Conservation (phyloP, 2,113 vertebrate species). For the Trachemys scripta region DNA sequence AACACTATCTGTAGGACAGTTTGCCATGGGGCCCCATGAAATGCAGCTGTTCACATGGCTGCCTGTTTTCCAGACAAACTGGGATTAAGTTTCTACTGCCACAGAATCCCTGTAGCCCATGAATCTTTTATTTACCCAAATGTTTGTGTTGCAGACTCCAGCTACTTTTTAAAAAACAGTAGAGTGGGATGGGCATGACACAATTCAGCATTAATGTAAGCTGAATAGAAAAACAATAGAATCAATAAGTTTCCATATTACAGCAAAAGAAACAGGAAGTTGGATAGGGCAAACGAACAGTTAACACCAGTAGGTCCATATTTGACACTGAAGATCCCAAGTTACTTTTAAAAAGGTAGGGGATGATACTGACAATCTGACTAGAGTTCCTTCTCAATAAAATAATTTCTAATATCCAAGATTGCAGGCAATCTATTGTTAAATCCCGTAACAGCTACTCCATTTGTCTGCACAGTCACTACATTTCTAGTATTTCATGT, state of each 20-base stretch:
- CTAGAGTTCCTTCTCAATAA: background rate
- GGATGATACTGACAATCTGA: background rate
- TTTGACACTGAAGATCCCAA: background rate
- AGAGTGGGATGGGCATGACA: background rate
- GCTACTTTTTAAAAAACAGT: background rate
- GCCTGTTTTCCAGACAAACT: constrained; percentile 27
- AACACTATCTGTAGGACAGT: constrained; percentile 15
- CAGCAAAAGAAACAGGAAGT: background rate
- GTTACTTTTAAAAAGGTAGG: background rate
- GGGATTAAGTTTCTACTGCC: constrained; percentile 33
- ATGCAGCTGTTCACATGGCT: background rate
- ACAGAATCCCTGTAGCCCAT: background rate
- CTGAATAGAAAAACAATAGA: background rate
- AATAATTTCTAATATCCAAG: background rate
- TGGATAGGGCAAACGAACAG: background rate
- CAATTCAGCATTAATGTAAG: background rate
- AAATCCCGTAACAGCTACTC: background rate
- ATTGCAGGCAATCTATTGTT: background rate
- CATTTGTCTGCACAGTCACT: background rate
- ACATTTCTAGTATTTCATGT: background rate
- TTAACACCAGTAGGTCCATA: rapidly evolving
- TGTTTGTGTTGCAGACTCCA: background rate
- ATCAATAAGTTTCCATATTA: rapidly evolving
- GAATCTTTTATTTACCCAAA: background rate
- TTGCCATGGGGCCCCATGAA: background rate